Conservation (phyloP, 2,888 invertebrate genomes). For the Bombyx huttoni region DNA sequence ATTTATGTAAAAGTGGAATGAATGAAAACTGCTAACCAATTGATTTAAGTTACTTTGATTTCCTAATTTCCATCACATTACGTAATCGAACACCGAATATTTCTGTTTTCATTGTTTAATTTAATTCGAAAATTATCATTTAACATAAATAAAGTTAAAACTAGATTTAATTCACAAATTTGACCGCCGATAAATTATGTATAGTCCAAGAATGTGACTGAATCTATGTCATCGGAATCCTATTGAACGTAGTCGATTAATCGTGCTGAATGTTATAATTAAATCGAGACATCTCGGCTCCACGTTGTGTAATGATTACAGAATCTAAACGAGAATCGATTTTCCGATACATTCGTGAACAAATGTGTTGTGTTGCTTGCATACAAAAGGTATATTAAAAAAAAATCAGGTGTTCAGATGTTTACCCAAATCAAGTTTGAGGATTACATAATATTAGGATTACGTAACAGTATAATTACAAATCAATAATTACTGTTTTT, state of each 20-base stretch:
- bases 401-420: background rate
- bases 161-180: background rate
- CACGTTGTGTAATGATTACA: conserved; percentile 34
- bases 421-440: no score
- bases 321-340: conserved; percentile 24
- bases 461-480: no score
- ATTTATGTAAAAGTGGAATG: no score
- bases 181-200: background rate
- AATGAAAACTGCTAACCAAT: no score
- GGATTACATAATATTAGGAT: no score
- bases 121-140: background rate
- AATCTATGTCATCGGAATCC: background rate
- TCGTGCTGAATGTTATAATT: background rate
- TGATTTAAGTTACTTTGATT: no score
- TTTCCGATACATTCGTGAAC: conserved; percentile 28
- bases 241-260: background rate
- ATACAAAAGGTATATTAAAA: conserved; percentile 18
- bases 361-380: conserved; percentile 24
- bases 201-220: background rate
- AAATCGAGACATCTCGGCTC: conserved; percentile 2
- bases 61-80: no score
- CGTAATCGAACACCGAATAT: no score
- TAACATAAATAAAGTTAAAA: background rate
- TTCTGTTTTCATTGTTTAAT: no score
- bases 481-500: no score